Evolutionary conservation across 2,888 invertebrate species (phyloP), one percentile per base, ranked within the genome.

Genomic region (Chaetoderma sp.): DNA sequence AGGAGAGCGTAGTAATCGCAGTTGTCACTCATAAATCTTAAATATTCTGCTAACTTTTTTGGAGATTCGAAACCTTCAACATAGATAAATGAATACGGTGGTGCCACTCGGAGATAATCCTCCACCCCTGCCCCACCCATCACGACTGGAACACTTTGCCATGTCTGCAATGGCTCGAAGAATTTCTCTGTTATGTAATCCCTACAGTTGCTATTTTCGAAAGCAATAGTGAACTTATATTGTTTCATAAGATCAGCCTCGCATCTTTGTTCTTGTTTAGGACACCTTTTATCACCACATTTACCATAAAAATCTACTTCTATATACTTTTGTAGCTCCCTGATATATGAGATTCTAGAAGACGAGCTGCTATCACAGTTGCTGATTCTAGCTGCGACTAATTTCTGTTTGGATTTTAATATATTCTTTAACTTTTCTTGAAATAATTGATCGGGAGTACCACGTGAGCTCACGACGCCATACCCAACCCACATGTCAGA

Each of bases 121-220:
- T 33, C 13, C 3, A 33, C 32, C 28, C 32, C 52, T 4, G 52
- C 13, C 4, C 52, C 52, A 30, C 52, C 52, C 32, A 30, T 52
- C 3, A 52, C 52, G n/a, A 52, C 32, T 18, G 52, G 52, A 30
- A 52, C 52, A 8, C 32, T n/a, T 13, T 52, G 28, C 52, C 52
- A 52, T 28, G 28, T 33, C 27, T n/a, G 32, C 28, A 52, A 8
- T 4, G 52, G 32, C 16, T 33, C 32, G 32, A 28, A 52, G 4
- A 52, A 32, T 32, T 52, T 52, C 32, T 52, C 52, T 28, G 52
- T 52, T 3, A 52, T 52, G n/a, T 52, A 52, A 21, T 23, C 32
- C 8, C 52, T 28, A 52, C 52, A 52, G 32, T 52, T 28, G 32
- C 52, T 52, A 33, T 52, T 52, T 52, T 52, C 52, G 32, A 52